phyloP scores from a whole-genome alignment of 2,113 vertebrate species.

The Anoura caudifer region DNA sequence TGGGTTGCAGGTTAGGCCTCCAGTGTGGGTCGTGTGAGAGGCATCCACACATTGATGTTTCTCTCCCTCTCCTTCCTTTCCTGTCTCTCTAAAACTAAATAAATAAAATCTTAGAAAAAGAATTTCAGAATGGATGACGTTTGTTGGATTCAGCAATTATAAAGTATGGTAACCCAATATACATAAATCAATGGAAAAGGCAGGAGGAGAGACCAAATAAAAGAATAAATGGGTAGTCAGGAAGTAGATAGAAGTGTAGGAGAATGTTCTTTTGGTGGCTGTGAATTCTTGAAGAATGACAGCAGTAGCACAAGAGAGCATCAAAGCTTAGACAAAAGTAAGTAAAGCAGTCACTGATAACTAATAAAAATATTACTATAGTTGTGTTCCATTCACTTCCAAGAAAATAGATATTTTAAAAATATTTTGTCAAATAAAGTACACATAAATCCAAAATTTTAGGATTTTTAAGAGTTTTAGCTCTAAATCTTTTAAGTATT shows the following conservation, averaged over 20 bases:
- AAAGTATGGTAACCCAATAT: not conserved
- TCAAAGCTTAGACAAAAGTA: not conserved
- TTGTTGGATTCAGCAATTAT: not conserved
- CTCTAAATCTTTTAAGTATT: not conserved
- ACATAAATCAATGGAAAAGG: not conserved
- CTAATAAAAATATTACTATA: not conserved
- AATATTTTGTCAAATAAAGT: not conserved
- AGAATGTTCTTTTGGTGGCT: not conserved
- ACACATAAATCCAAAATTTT: not conserved
- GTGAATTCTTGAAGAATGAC: not conserved
- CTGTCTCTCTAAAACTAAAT: too few relatives aligned
- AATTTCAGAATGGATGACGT: not conserved
- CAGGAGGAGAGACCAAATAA: not conserved
- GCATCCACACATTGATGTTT: too few relatives aligned
- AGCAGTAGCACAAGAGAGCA: not conserved
- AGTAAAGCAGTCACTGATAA: not conserved
- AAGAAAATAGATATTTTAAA: not conserved
- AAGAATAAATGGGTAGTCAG: not conserved
- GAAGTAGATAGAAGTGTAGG: not conserved
- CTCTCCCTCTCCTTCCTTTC: too few relatives aligned
- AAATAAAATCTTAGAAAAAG: too few relatives aligned
- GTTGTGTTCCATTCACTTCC: not conserved
- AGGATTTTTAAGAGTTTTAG: not conserved
- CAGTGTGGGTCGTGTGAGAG: too few relatives aligned
- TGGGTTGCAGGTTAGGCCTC: too few relatives aligned